A percentile compares a stretch with the other conserved stretches of the same genome.
Conservation (phyloP, 2,113 vertebrate species). For the Phalacrocorax pelagicus region DNA sequence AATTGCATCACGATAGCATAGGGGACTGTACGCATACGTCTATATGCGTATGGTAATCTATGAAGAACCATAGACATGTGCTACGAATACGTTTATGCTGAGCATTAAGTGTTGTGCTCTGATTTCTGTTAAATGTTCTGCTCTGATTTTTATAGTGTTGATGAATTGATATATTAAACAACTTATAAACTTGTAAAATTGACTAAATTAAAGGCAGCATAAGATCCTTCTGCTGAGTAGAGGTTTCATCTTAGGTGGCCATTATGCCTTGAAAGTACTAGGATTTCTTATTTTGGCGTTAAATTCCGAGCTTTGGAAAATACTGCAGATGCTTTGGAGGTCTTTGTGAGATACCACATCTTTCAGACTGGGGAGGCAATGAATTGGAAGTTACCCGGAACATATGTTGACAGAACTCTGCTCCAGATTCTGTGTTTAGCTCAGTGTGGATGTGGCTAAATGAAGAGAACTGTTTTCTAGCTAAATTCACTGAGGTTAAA, state of each 20-base stretch:
- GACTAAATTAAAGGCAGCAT: neutral
- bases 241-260: neutral
- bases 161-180: no score
- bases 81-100: neutral
- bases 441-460: neutral
- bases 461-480: neutral
- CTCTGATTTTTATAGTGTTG: neutral
- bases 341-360: neutral
- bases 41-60: neutral
- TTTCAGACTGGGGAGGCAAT: neutral
- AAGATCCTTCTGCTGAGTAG: neutral
- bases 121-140: neutral
- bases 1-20: neutral
- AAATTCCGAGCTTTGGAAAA: neutral
- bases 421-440: neutral
- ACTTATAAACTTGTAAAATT: neutral
- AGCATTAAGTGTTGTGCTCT: neutral
- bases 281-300: neutral
- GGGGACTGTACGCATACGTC: neutral
- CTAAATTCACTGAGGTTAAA: neutral
- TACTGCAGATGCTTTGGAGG: neutral
- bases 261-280: neutral
- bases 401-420: neutral
- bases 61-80: neutral
- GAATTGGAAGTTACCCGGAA: neutral